Conservation (phyloP, 2,888 invertebrate genomes). For the Lycaena phlaeas region DNA sequence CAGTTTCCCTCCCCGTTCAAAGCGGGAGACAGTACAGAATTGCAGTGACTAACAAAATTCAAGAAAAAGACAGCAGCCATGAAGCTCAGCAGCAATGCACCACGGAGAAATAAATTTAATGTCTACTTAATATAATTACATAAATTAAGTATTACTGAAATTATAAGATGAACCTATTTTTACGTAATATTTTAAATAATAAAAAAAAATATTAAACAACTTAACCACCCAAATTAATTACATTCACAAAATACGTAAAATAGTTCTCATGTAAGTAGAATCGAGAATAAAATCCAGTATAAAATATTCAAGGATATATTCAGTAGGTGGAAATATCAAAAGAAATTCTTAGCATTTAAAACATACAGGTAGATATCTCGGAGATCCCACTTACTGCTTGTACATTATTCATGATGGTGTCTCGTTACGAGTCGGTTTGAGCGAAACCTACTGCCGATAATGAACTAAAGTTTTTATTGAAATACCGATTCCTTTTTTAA, state of each 20-base stretch:
- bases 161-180: no score
- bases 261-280: not conserved
- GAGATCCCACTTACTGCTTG: conserved; percentile 51
- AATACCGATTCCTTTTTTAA: conserved; percentile 16
- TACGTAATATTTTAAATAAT: no score
- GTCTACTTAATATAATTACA: no score
- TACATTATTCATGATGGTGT: conserved; percentile 65
- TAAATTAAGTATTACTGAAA: no score
- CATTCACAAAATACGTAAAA: not conserved
- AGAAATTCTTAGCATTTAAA: conserved; percentile 53
- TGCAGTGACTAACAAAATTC: no score
- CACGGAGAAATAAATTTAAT: no score
- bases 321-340: conserved; percentile 36
- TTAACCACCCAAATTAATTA: not conserved
- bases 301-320: conserved; percentile 19
- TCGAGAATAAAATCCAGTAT: not conserved
- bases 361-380: conserved; percentile 58
- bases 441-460: conserved; percentile 42
- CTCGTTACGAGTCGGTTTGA: conserved; percentile 59
- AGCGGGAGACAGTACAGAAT: no score
- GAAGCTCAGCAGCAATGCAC: no score
- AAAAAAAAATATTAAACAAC: no score
- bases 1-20: no score
- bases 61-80: no score
- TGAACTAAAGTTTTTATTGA: conserved; percentile 39